Evolutionary conservation across 2,797 vertebrate genomes (phyloP).

Genomic region (Hapalemur alaotrensis): DNA sequence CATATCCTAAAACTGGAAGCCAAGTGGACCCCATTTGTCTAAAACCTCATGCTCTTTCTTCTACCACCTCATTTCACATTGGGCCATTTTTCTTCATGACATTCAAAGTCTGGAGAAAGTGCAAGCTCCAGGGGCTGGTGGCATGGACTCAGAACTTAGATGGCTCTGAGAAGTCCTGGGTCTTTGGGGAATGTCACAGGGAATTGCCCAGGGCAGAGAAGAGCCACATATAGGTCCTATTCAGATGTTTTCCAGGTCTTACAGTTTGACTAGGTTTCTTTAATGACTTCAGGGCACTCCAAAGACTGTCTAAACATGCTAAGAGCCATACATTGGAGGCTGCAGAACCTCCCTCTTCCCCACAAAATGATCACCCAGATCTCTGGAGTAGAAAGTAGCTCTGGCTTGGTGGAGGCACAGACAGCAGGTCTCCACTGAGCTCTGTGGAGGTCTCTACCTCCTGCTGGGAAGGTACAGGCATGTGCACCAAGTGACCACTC

Average conservation of each 20-base stretch:
- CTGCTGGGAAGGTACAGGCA: neutral
- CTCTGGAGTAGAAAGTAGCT: neutral
- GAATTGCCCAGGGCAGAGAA: neutral
- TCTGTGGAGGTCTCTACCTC: neutral
- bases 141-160: neutral
- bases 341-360: neutral
- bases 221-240: neutral
- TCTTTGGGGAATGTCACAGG: neutral
- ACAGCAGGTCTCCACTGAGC: neutral
- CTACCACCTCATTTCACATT: neutral
- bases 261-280: neutral
- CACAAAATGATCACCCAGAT: neutral
- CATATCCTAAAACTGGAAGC: neutral
- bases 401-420: no score
- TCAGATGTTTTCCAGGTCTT: neutral
- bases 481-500: neutral
- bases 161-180: neutral
- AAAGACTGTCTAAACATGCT: neutral
- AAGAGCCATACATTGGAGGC: neutral
- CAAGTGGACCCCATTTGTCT: neutral
- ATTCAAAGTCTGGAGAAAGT: neutral
- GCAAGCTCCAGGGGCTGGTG: neutral
- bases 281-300: neutral
- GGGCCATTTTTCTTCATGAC: neutral
- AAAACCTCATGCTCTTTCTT: neutral